A percentile compares a stretch with the other conserved stretches of the same genome.
Evolutionary conservation across 2,797 vertebrate species (phyloP).

Genomic region (Gastrophryne carolinensis): DNA sequence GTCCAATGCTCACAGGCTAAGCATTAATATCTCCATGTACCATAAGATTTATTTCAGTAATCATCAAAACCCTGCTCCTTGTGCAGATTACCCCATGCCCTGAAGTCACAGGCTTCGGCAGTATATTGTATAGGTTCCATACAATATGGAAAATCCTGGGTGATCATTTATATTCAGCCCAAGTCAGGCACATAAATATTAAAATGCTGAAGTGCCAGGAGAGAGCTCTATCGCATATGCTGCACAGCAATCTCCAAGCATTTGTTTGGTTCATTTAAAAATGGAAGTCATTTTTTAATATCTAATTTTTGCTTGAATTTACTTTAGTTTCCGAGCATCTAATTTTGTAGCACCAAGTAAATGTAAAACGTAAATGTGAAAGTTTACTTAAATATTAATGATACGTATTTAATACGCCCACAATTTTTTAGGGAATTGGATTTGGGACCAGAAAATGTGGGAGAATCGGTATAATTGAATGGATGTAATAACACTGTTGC

Average conservation of each 20-base stretch:
- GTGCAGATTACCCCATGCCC: conserved; percentile 67
- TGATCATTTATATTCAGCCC: conserved; percentile 73
- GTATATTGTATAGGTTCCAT: conserved; percentile 73
- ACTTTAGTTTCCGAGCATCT: too few species aligned
- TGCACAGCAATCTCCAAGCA: neutral
- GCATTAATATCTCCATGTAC: conserved; percentile 66
- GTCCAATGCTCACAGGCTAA: conserved; percentile 61
- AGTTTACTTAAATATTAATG: too few species aligned
- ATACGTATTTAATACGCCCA: too few species aligned
- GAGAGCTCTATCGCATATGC: conserved; percentile 1
- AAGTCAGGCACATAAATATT: conserved; percentile 78
- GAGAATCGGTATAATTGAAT: too few species aligned
- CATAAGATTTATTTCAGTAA: conserved; percentile 73
- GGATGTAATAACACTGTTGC: too few species aligned
- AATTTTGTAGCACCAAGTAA: too few species aligned
- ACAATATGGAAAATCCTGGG: conserved; percentile 69
- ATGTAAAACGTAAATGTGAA: too few species aligned
- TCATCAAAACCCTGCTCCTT: conserved; percentile 63
- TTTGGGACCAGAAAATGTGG: too few species aligned
- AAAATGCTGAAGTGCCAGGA: conserved; percentile 55
- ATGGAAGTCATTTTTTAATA: neutral
- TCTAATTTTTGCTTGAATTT: neutral
- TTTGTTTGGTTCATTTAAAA: neutral
- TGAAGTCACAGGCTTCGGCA: conserved; percentile 68
- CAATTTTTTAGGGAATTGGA: too few species aligned